Conservation (phyloP, 2,113 vertebrate genomes). For the Podarcis muralis region DNA sequence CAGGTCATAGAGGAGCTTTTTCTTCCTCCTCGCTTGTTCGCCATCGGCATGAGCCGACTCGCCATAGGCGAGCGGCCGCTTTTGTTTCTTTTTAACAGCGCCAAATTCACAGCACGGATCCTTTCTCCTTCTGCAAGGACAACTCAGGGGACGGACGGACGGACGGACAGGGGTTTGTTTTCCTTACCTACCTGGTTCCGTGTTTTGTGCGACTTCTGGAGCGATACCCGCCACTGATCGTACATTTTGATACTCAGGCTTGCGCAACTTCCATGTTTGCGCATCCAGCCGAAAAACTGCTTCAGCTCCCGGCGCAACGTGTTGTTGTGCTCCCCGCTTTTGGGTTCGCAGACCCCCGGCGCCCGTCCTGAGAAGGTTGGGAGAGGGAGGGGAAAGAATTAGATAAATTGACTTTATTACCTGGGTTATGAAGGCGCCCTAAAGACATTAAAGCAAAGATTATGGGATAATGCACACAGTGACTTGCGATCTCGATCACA, state of each 20-base stretch:
- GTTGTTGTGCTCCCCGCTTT: conserved; percentile 92
- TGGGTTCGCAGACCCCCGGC: conserved; percentile 89
- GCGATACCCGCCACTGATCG: conserved; percentile 97
- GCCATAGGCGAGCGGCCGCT: neutral
- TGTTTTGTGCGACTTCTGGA: conserved; percentile 98
- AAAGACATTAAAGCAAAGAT: no score
- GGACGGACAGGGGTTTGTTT: no score
- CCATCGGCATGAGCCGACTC: neutral
- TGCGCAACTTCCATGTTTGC: conserved; percentile 88
- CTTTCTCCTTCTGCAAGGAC: neutral
- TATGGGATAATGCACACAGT: no score
- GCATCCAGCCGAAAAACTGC: conserved; percentile 97
- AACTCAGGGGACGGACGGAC: neutral
- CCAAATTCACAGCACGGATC: neutral
- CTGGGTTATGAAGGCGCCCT: no score
- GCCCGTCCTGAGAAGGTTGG: conserved; percentile 73
- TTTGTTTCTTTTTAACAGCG: neutral
- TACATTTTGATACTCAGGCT: conserved; percentile 98
- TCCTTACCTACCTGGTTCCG: conserved; percentile 98
- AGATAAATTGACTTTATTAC: no score
- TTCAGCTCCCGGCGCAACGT: conserved; percentile 93
- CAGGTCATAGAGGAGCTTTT: rapidly evolving
- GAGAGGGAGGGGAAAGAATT: neutral
- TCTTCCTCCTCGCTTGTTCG: neutral
- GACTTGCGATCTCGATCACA: no score